A percentile compares a stretch with the other conserved stretches of the same genome.
Evolutionary conservation across 2,797 vertebrate species (phyloP).

Genomic region (Pterois miles): DNA sequence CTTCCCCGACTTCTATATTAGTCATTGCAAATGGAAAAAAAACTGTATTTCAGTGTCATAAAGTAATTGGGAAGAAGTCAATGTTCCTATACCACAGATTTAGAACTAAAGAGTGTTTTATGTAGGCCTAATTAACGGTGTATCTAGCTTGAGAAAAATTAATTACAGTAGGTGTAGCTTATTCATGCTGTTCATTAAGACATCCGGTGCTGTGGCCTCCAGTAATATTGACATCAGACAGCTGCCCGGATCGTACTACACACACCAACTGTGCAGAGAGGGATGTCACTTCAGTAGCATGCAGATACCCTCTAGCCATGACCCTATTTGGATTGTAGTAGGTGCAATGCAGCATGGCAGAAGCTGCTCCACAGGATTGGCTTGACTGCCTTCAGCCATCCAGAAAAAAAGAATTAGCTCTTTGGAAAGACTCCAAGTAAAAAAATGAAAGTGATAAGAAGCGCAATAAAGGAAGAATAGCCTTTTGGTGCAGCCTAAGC

Average conservation of each 20-base stretch:
- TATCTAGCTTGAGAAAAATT: conserved; percentile 28
- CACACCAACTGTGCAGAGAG: conserved; percentile 50
- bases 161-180: conserved; percentile 42
- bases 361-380: conserved; percentile 67
- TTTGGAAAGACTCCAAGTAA: conserved; percentile 71
- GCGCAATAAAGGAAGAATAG: conserved; percentile 63
- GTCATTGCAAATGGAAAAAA: neutral
- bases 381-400: conserved; percentile 70
- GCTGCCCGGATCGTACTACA: conserved; percentile 58
- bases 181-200: conserved; percentile 53
- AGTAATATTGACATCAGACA: conserved; percentile 70
- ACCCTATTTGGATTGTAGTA: conserved; percentile 74
- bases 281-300: conserved; percentile 66
- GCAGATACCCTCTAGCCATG: conserved; percentile 71
- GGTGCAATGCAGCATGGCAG: conserved; percentile 75
- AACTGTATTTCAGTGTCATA: neutral
- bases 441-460: conserved; percentile 71
- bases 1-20: neutral
- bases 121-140: conserved; percentile 31
- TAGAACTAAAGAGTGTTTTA: neutral
- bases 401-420: conserved; percentile 69
- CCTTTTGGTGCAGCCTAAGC: conserved; percentile 67
- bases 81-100: neutral
- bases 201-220: conserved; percentile 46
- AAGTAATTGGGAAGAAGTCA: neutral